phyloP scores from a whole-genome alignment of 2,797 vertebrate species.

The Eidolon dupreanum region DNA sequence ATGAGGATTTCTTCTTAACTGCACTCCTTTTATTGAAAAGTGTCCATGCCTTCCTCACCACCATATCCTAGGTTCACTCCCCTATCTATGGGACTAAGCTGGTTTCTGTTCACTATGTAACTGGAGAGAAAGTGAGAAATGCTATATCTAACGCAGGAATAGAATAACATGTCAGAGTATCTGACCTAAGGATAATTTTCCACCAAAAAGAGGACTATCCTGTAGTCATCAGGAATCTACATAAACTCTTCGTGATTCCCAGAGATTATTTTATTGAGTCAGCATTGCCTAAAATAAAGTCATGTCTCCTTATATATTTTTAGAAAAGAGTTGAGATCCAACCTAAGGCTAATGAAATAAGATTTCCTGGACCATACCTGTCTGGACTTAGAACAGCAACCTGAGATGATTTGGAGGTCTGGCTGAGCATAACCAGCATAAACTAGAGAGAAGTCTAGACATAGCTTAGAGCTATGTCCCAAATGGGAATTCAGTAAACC shows the following conservation, averaged over 20 bases:
- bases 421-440: not conserved
- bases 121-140: not conserved
- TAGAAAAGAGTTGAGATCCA: not conserved
- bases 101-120: not conserved
- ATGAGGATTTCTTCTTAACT: slow-evolving; percentile 25
- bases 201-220: not conserved
- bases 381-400: slow-evolving; percentile 5
- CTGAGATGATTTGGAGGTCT: not conserved
- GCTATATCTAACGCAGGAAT: not conserved
- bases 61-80: not conserved
- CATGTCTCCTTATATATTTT: not conserved
- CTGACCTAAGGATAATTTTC: not conserved
- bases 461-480: not conserved
- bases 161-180: not conserved
- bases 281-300: not conserved
- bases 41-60: not conserved
- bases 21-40: not conserved
- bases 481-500: not conserved
- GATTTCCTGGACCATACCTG: not conserved
- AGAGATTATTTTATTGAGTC: not conserved
- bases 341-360: not conserved
- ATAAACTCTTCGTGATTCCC: not conserved
- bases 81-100: not conserved
- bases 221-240: not conserved
- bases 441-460: not conserved